Evolutionary conservation across 1,140 invertebrate species (phyloP).

Genomic region (Battus philenor): DNA sequence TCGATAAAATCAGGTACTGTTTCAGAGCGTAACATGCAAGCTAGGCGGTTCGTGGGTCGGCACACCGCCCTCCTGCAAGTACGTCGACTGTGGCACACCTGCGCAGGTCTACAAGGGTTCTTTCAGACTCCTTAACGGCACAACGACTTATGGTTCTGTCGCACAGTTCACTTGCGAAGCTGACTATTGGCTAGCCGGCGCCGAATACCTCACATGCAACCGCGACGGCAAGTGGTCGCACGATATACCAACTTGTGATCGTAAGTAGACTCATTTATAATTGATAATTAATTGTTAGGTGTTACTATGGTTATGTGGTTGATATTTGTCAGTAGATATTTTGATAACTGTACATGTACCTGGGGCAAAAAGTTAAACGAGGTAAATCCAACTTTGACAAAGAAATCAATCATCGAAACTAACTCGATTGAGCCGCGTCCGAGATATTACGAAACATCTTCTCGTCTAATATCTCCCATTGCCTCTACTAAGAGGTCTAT

Average conservation of each 20-base stretch:
- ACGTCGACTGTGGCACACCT: constrained; percentile 91
- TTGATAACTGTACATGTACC: no score
- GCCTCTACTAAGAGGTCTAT: no score
- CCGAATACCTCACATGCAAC: constrained; percentile 82
- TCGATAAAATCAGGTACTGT: constrained; percentile 16
- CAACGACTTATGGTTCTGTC: constrained; percentile 86
- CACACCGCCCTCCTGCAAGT: constrained; percentile 87
- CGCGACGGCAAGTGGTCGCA: constrained; percentile 92
- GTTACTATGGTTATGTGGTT: no score
- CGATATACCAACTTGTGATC: constrained; percentile 88
- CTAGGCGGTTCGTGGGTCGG: constrained; percentile 89
- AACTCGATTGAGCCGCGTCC: no score
- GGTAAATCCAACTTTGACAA: no score
- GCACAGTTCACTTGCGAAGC: constrained; percentile 87
- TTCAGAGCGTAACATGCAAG: constrained; percentile 85
- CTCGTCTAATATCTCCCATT: no score
- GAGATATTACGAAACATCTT: no score
- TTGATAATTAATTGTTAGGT: neutral
- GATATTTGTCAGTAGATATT: no score
- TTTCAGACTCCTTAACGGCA: constrained; percentile 83
- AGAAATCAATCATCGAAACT: no score
- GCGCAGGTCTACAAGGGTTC: constrained; percentile 85
- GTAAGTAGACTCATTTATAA: constrained; percentile 75
- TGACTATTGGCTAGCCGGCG: constrained; percentile 89
- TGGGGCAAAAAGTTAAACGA: no score